Evolutionary conservation across 2,888 invertebrate species (phyloP).

Genomic region (Phyllotreta striolata): DNA sequence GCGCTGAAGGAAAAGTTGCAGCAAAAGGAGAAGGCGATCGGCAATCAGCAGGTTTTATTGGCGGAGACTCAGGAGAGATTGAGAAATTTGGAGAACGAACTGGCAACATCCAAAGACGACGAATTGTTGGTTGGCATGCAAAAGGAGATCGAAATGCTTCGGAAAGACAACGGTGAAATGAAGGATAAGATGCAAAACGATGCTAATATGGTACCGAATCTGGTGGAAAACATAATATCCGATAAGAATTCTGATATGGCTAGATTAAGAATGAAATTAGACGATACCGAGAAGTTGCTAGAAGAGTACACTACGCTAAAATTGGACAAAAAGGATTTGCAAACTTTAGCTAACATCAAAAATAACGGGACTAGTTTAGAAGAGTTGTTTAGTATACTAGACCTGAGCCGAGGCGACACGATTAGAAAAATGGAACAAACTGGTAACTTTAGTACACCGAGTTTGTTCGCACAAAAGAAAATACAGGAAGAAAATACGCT

Average conservation of each 20-base stretch:
- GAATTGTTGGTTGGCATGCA: constrained; percentile 64
- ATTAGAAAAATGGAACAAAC: constrained; percentile 54
- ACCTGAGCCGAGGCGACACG: constrained; percentile 72
- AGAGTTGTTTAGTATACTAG: constrained; percentile 77
- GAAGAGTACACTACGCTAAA: constrained; percentile 66
- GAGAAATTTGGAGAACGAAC: constrained; percentile 65
- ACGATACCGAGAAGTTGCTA: constrained; percentile 65
- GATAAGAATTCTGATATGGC: constrained; percentile 78
- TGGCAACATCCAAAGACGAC: constrained; percentile 56
- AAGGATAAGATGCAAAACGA: constrained; percentile 63
- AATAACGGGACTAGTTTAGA: constrained; percentile 74
- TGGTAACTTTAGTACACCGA: constrained; percentile 32
- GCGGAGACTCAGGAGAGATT: constrained; percentile 69
- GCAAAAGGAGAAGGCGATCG: constrained; percentile 71
- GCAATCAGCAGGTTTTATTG: constrained; percentile 67
- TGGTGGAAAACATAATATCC: constrained; percentile 69
- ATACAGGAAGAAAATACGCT: constrained; percentile 26
- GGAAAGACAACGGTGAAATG: constrained; percentile 60
- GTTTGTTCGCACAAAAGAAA: constrained; percentile 31
- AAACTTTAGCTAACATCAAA: constrained; percentile 63
- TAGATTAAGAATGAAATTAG: constrained; percentile 66
- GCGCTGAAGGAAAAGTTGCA: constrained; percentile 70
- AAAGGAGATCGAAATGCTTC: constrained; percentile 62
- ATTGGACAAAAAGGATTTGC: constrained; percentile 66
- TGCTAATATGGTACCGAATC: constrained; percentile 63